Base-by-base conservation (phyloP, 2,888 invertebrate species). In the Drosophila mimica region DNA sequence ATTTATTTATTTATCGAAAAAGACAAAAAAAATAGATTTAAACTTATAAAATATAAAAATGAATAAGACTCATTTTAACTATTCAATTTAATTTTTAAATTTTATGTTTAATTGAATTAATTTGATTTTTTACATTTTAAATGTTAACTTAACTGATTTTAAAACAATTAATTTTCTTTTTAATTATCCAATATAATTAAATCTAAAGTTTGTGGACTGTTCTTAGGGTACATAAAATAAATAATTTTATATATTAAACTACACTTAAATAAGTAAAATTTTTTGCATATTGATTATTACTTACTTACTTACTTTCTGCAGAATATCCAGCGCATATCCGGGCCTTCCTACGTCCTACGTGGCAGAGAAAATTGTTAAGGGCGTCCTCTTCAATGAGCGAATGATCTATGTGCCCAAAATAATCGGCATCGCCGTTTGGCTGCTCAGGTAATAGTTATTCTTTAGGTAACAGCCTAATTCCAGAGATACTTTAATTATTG, bases 401-500 rank as follows among this genome's bases (percentile, higher is more conserved):
- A 91, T 92, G 90, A 90, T 92, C 52, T 92, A 92, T 80, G 92
- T 93, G 74, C 93, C 92, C 51, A 91, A 89, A 91, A 92, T 92
- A 87, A 92, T 92, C 79, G 92, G 92, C 58, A 86, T 92, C 57
- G 90, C 82, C 52, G 92, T 92, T 33, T 92, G 92, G 92, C 74
- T 92, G 77, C 91, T 91, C 79, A 91, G 91, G 92, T 92, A 77
- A 70, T 6, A 17, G 3, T 38, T 15, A 3, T 69, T 58, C 56
- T 61, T 49, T 63, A 61, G 11, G 11, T 17, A 9, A 15, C 15
- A 28, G 48, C 1, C 0, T 6, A 15, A 30, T 46, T 6, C 0
- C 2, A 17, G 11, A 17, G 36, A 9, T 34, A 9, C 17, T 54
- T 40, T 1, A 31, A 28, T 1, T 33, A 49, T 62, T 52, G 15